phyloP scores from a whole-genome alignment of 2,888 invertebrate genomes.

The Pinctada fucata region DNA sequence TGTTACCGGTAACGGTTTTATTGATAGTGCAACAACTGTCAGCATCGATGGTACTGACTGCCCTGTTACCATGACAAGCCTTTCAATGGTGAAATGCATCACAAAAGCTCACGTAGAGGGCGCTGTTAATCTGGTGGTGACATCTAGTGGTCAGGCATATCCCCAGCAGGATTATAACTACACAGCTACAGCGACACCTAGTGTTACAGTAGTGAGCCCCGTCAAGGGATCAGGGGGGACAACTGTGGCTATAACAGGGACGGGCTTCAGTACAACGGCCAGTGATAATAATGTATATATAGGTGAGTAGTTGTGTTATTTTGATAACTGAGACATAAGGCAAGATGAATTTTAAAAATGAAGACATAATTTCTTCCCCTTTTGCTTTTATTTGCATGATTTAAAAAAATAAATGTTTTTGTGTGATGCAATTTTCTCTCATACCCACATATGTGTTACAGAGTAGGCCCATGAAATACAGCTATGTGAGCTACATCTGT shows the following conservation, averaged over 20 bases:
- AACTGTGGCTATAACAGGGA: conserved; percentile 52
- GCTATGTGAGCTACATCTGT: too few relatives aligned
- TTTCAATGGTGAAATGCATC: conserved; percentile 52
- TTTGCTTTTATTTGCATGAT: too few relatives aligned
- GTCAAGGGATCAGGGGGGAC: conserved; percentile 49
- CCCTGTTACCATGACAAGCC: conserved; percentile 39
- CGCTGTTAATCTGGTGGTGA: conserved; percentile 46
- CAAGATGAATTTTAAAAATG: too few relatives aligned
- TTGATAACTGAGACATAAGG: too few relatives aligned
- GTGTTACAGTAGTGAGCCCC: conserved; percentile 49
- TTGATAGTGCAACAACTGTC: conserved; percentile 43
- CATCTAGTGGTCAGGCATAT: conserved; percentile 52
- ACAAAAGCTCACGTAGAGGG: conserved; percentile 54
- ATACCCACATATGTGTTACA: background rate
- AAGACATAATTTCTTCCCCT: too few relatives aligned
- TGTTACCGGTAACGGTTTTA: conserved; percentile 56
- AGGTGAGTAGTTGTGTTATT: conserved; percentile 35
- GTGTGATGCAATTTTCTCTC: too few relatives aligned
- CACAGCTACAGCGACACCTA: conserved; percentile 49
- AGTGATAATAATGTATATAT: conserved; percentile 39
- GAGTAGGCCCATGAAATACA: too few relatives aligned
- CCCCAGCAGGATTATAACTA: conserved; percentile 50
- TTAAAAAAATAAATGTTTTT: too few relatives aligned
- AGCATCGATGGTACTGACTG: conserved; percentile 53
- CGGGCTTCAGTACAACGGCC: conserved; percentile 13